Evolutionary conservation across 1,140 invertebrate species (phyloP).

Genomic region (Drosophila tristis): DNA sequence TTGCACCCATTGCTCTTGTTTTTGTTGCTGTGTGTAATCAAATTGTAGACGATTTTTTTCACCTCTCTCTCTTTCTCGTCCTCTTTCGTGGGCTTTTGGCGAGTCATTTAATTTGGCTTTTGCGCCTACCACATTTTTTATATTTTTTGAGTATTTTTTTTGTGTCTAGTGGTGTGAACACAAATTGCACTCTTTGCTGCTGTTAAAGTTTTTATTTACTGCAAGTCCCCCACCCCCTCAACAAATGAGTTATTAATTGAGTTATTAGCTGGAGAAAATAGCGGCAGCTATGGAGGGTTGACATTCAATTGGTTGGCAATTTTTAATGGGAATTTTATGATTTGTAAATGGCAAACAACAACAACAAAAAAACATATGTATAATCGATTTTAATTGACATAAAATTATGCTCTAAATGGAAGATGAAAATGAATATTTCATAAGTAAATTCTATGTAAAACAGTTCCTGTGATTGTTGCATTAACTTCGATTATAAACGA

Average conservation of each 20-base stretch:
- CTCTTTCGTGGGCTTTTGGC: conserved; percentile 32
- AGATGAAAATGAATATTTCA: too few relatives aligned
- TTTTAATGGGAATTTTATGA: too few relatives aligned
- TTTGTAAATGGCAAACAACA: too few relatives aligned
- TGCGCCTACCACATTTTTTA: conserved; percentile 35
- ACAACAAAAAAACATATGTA: too few relatives aligned
- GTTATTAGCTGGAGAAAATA: conserved; percentile 64
- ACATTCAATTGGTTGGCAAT: too few relatives aligned
- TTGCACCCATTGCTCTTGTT: conserved; percentile 7
- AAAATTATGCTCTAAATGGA: too few relatives aligned
- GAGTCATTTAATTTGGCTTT: conserved; percentile 67
- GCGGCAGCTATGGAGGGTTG: neutral
- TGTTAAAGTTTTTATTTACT: conserved; percentile 28
- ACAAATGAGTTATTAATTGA: conserved; percentile 78
- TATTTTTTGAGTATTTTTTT: conserved; percentile 3
- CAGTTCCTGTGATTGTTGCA: too few relatives aligned
- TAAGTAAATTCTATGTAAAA: too few relatives aligned
- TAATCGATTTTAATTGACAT: too few relatives aligned
- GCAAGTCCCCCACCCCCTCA: neutral
- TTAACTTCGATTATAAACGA: too few relatives aligned
- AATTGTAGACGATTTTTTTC: conserved; percentile 63
- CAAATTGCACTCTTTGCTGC: conserved; percentile 59
- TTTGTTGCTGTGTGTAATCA: conserved; percentile 65
- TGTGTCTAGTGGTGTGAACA: conserved; percentile 29
- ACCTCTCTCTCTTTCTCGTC: conserved; percentile 5